These are phyloP conservation scores for Neoniphon sammara DNA, from an alignment of 2,797 vertebrate species.

Conservation along the genomic window DNA sequence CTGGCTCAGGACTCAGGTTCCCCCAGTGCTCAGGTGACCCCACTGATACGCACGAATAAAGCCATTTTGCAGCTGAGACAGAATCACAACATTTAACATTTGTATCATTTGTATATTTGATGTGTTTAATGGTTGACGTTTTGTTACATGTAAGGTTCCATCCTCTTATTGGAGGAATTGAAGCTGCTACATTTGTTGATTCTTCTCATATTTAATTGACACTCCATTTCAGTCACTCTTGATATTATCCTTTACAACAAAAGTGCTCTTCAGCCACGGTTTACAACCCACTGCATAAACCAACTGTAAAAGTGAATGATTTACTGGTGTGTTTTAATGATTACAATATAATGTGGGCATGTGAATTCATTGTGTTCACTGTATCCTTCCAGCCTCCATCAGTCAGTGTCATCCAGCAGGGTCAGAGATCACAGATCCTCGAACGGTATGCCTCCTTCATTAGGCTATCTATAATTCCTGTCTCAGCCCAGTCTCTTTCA, in stretches of 20 bases:
- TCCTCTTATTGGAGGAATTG: background rate
- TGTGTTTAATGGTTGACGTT: too few species aligned
- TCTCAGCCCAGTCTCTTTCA: background rate
- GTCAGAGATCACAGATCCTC: slow-evolving; percentile 72
- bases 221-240: background rate
- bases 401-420: slow-evolving; percentile 86
- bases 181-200: background rate
- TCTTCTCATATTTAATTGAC: background rate
- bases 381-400: slow-evolving; percentile 71
- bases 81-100: background rate
- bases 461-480: slow-evolving; percentile 4
- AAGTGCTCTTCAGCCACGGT: background rate
- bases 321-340: slow-evolving; percentile 5
- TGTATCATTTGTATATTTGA: too few species aligned
- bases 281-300: background rate
- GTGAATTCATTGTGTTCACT: slow-evolving; percentile 16
- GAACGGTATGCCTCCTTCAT: slow-evolving; percentile 75
- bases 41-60: background rate
- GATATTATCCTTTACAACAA: background rate
- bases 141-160: background rate
- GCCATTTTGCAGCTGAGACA: background rate
- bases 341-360: slow-evolving; percentile 1
- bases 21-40: slow-evolving; percentile 86
- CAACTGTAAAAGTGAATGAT: background rate
- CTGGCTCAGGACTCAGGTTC: slow-evolving; percentile 78